These are phyloP conservation scores for Manduca sexta DNA, from an alignment of 1,140 invertebrate genomes.

Conservation along the genomic window DNA sequence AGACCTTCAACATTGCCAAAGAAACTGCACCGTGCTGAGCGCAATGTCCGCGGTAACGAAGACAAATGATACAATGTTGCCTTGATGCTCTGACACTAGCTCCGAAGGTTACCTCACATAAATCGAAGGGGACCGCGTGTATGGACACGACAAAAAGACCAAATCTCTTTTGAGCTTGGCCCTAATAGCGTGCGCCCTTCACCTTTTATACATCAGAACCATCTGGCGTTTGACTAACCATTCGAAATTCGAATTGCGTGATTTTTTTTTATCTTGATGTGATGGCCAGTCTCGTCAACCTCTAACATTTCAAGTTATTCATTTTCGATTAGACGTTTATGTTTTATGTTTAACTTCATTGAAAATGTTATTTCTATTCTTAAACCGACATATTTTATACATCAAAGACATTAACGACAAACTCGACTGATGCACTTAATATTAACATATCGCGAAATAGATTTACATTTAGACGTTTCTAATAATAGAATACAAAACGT, in stretches of 20 bases:
- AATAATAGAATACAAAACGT: constrained; percentile 7
- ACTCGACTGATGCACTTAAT: neutral
- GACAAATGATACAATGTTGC: constrained; percentile 14
- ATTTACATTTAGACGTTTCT: neutral
- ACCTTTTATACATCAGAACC: constrained; percentile 14
- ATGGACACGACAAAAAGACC: constrained; percentile 9
- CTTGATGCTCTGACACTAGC: constrained; percentile 8
- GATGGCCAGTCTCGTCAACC: too few relatives aligned
- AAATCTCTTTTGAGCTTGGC: constrained; percentile 15
- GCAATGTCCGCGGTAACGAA: constrained; percentile 8
- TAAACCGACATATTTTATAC: too few relatives aligned
- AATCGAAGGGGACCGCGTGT: constrained; percentile 13
- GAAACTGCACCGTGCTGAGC: constrained; percentile 12
- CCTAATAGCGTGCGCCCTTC: constrained; percentile 13
- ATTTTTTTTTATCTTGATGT: neutral
- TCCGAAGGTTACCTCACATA: constrained; percentile 13
- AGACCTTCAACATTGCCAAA: constrained; percentile 17
- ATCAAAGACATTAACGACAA: too few relatives aligned
- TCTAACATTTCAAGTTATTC: too few relatives aligned
- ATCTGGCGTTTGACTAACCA: constrained; percentile 11
- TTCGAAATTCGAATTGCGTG: constrained; percentile 5
- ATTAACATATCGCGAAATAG: neutral
- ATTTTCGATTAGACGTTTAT: too few relatives aligned
- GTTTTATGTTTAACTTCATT: too few relatives aligned
- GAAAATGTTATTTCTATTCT: too few relatives aligned